phyloP scores from a whole-genome alignment of 2,113 vertebrate genomes.

The Tauraco erythrolophus region DNA sequence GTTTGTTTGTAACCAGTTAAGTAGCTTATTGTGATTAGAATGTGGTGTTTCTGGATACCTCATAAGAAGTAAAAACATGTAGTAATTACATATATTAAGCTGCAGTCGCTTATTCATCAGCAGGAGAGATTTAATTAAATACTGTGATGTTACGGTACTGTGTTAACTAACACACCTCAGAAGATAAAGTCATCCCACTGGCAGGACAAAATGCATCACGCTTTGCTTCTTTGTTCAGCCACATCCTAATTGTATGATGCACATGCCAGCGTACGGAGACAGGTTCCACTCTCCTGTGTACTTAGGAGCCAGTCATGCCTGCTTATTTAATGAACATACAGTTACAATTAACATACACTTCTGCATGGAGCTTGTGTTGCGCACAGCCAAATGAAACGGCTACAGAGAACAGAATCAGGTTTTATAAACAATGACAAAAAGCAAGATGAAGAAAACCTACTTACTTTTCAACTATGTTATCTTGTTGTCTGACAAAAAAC shows the following conservation, averaged over 20 bases:
- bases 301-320: background rate
- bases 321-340: background rate
- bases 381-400: background rate
- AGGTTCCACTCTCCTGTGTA: background rate
- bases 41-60: background rate
- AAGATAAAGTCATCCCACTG: background rate
- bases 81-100: background rate
- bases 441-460: conserved; percentile 9
- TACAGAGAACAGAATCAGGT: background rate
- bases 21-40: background rate
- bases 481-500: conserved; percentile 91
- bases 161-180: accelerated
- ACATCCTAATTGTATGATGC: background rate
- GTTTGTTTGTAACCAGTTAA: background rate
- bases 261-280: background rate
- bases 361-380: background rate
- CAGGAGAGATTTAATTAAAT: background rate
- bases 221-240: background rate
- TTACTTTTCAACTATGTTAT: conserved; percentile 83
- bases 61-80: background rate
- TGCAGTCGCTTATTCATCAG: background rate
- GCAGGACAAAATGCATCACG: background rate
- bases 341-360: background rate
- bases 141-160: background rate
- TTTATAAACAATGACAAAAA: background rate